A percentile compares a stretch with the other conserved stretches of the same genome.
Conservation (phyloP, 2,113 vertebrate species). For the Antennarius striatus region DNA sequence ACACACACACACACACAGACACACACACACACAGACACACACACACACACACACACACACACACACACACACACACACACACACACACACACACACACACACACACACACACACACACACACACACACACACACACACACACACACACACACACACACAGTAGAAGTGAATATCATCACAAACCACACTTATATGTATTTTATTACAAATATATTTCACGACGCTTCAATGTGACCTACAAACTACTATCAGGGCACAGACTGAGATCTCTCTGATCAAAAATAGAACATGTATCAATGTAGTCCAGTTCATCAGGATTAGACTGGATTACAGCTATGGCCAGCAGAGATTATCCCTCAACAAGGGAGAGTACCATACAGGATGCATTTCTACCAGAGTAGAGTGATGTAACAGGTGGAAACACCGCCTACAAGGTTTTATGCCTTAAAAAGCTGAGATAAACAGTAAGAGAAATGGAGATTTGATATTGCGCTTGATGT, state of each 20-base stretch:
- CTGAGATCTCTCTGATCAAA: slow-evolving; percentile 42
- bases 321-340: slow-evolving; percentile 66
- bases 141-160: too few species aligned
- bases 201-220: background rate
- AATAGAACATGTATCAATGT: slow-evolving; percentile 54
- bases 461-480: slow-evolving; percentile 5
- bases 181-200: too few species aligned
- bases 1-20: too few species aligned
- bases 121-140: too few species aligned
- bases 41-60: too few species aligned
- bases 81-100: background rate
- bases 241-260: slow-evolving; percentile 5
- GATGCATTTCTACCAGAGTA: background rate
- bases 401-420: slow-evolving; percentile 25
- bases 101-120: too few species aligned
- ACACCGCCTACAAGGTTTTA: background rate
- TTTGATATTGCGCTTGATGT: background rate
- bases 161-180: too few species aligned
- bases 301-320: slow-evolving; percentile 67
- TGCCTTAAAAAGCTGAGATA: slow-evolving; percentile 2
- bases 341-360: slow-evolving; percentile 65
- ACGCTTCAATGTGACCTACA: background rate
- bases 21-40: too few species aligned
- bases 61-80: too few species aligned
- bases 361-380: slow-evolving; percentile 49